Evolutionary conservation across 2,113 vertebrate genomes (phyloP).

Genomic region (Motacilla tschutschensis): DNA sequence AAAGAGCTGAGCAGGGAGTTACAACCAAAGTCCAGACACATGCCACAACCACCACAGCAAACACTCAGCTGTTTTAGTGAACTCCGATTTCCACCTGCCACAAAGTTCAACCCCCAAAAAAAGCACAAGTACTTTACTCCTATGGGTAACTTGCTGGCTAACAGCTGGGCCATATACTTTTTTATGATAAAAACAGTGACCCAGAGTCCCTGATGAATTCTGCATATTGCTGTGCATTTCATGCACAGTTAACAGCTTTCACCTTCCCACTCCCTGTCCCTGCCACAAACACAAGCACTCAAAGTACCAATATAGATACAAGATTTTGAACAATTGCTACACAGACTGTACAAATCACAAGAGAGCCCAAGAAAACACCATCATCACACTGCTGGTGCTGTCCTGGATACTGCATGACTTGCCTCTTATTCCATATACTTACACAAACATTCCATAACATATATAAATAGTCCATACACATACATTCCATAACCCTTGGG

Average conservation of each 20-base stretch:
- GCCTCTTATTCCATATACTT: not conserved
- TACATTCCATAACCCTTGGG: not conserved
- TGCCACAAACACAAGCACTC: not conserved
- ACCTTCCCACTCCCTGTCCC: not conserved
- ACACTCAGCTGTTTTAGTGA: not conserved
- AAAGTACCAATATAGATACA: not conserved
- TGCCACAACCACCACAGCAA: not conserved
- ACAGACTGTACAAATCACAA: not conserved
- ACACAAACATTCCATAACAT: no score
- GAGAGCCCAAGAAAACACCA: not conserved
- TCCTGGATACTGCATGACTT: no score
- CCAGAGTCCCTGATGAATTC: not conserved
- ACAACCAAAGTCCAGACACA: not conserved
- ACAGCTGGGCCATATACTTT: not conserved
- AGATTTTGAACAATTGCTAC: not conserved
- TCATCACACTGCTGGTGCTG: not conserved
- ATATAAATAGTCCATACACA: no score
- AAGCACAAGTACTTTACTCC: not conserved
- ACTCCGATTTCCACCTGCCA: not conserved
- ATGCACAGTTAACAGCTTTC: not conserved
- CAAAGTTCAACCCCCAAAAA: not conserved
- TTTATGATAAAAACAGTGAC: no score
- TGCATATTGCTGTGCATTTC: not conserved
- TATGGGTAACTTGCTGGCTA: not conserved
- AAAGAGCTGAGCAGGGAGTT: not conserved